Evolutionary conservation across 2,888 invertebrate species (phyloP), one percentile per base, ranked within the genome.

Genomic region (Busseola fusca): DNA sequence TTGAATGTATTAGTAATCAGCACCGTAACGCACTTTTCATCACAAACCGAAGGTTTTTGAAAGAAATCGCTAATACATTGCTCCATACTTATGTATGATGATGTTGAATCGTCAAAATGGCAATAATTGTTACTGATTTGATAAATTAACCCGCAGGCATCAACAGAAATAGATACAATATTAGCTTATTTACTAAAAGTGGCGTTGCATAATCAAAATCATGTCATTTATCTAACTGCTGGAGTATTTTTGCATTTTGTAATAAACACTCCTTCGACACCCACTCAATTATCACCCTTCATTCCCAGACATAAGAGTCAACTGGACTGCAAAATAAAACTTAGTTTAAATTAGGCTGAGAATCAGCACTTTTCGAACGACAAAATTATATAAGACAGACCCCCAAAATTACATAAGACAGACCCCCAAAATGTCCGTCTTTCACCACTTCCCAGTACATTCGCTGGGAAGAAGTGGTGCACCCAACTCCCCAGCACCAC

Each of bases 241-340:
- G 78, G 84, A 80, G 77, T 78, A 80, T 82, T 84, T 84, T 81
- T 78, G 75, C 72, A 83, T 76, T 81, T 70, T 69, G 80, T 79
- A 74, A 68, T 73, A 82, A 72, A 66, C 57, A 66, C 57, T 6
- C 14, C 21, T 30, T 74, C n/a, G 12, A 40, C 34, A 67, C 16
- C 9, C 34, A 63, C 14, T 50, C 37, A 50, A 77, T 82, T 82
- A 48, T 70, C 75, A 67, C 60, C 81, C 78, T 78, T 76, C 79
- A 1, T 0, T 9, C 57, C 25, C 30, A 3, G 40, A 0, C 52
- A 78, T 80, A 88, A 69, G 79, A 76, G 64, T 71, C 58, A 82
- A 68, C 67, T 56, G 58, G 9, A 52, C 68, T 64, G 78, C 74
- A 78, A 64, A 78, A 71, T 76, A 59, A 54, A 80, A 70, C 64